Evolutionary conservation across 2,888 invertebrate species (phyloP), one percentile per base, ranked within the genome.

Genomic region (Andrena flavipes): DNA sequence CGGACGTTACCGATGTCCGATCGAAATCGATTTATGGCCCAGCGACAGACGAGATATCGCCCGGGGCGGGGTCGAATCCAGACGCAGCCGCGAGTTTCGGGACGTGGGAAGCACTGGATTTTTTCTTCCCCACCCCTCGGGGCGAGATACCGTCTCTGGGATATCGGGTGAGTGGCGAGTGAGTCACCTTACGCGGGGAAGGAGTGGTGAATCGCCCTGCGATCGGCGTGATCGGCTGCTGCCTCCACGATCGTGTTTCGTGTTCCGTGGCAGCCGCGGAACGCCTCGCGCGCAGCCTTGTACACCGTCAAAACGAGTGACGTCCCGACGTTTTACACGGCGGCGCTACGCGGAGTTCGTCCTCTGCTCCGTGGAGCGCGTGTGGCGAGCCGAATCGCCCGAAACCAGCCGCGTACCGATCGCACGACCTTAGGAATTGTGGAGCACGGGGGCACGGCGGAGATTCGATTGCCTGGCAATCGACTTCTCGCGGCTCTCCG

Each of bases 311-410:
- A 86, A 86, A 76, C 84, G 84, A 85, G 86, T 88, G 87, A 90
- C 90, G 85, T 88, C 80, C 84, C 84, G 88, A 91, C 90, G 87
- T 91, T 85, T 87, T 88, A 91, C 90, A 91, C 86, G 90, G 86
- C 84, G 84, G 86, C 84, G 84, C 76, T 85, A 8, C 80, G 81
- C 85, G 84, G 56, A 82, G 76, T 87, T 82, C 79, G 80, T 80
- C 74, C 42, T 49, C 67, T 48, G 65, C 70, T 54, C 63, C n/a
- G 64, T 48, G 35, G 33, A 65, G 16, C 59, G 71, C 68, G 73
- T 35, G 56, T 65, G 76, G 16, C 30, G 71, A 84, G 74, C 49
- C 80, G 76, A 80, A 80, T 64, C 73, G 67, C 60, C 62, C 56
- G 73, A 60, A 77, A 63, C 75, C 78, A 76, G 78, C 30, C 63